These are phyloP conservation scores for Apodemia zela DNA, from an alignment of 2,888 invertebrate species.

Conservation along the genomic window DNA sequence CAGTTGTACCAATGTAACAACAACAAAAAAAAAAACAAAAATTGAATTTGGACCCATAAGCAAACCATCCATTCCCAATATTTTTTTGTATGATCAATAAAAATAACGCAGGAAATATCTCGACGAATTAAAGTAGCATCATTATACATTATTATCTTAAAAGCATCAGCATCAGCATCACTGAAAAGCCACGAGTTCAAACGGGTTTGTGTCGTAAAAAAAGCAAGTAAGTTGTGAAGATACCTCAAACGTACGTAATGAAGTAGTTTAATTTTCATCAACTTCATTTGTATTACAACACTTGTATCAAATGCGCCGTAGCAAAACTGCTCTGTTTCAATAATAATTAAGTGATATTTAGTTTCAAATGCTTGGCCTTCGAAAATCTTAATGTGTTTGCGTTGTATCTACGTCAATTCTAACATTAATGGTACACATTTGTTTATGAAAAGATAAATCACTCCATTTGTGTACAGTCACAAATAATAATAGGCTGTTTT, in stretches of 20 bases:
- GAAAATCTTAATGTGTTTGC: conserved; percentile 16
- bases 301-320: not conserved
- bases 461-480: conserved; percentile 4
- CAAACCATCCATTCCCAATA: no score
- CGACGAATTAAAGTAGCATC: no score
- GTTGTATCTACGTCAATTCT: conserved; percentile 10
- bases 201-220: no score
- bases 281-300: not conserved
- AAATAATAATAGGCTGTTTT: not conserved
- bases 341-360: conserved; percentile 16
- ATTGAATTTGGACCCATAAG: no score
- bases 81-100: no score
- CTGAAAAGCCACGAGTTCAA: no score
- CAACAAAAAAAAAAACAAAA: no score
- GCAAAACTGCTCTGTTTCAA: conserved; percentile 6
- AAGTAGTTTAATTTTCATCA: not conserved
- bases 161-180: no score
- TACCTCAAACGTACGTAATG: not conserved
- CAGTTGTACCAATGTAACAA: no score
- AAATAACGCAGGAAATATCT: no score
- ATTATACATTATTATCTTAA: no score
- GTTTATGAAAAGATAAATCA: conserved; percentile 6
- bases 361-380: conserved; percentile 14
- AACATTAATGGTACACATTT: conserved; percentile 7
- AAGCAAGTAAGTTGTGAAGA: not conserved